Evolutionary conservation across 1,140 invertebrate species (phyloP).

Genomic region (Drosophila serrata): DNA sequence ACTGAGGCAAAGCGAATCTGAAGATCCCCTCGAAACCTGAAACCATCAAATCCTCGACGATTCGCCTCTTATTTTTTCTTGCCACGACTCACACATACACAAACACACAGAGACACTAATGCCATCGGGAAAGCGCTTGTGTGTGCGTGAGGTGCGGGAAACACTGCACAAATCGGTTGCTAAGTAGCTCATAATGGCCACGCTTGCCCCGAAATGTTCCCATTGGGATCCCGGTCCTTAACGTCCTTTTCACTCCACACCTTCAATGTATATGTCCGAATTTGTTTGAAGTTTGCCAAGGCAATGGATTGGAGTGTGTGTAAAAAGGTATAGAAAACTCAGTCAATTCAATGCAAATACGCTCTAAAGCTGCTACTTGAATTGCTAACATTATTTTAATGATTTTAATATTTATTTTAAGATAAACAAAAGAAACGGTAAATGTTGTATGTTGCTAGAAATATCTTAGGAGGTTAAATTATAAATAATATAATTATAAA

Average conservation of each 20-base stretch:
- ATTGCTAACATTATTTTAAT: neutral
- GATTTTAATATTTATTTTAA: neutral
- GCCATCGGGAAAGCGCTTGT: constrained; percentile 20
- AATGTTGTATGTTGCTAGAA: neutral
- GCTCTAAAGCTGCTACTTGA: too few relatives aligned
- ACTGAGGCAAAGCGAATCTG: neutral
- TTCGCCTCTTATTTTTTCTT: constrained; percentile 30
- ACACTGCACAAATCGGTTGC: constrained; percentile 57
- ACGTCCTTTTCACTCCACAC: neutral
- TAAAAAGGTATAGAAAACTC: neutral
- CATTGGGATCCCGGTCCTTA: constrained; percentile 28
- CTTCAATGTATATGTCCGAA: constrained; percentile 22
- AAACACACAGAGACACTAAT: constrained; percentile 4
- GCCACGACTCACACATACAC: neutral
- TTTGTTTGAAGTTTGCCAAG: constrained; percentile 4
- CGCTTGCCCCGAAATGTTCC: constrained; percentile 38
- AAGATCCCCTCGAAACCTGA: constrained; percentile 34
- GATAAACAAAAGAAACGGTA: too few relatives aligned
- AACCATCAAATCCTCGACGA: constrained; percentile 44
- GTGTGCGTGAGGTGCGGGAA: constrained; percentile 42
- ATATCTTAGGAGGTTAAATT: neutral
- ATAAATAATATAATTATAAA: too few relatives aligned
- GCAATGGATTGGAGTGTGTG: neutral
- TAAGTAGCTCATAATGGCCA: constrained; percentile 62
- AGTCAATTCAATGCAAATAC: neutral